Base-by-base conservation (phyloP, 2,888 invertebrate species). In the Eumerus sabulonum region DNA sequence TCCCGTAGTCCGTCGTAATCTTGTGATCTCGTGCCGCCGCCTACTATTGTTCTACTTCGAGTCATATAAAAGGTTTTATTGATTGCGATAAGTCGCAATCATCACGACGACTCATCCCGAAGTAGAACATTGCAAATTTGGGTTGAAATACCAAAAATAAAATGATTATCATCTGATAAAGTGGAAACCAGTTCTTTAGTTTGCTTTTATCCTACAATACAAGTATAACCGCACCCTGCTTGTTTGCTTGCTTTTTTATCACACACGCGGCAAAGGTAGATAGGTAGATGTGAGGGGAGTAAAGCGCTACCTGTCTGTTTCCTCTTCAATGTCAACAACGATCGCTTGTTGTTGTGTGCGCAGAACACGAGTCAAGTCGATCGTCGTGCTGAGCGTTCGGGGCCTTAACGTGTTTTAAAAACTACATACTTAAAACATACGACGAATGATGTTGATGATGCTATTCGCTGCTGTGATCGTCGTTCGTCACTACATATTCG, bases 341-440 rank as follows among this genome's bases (percentile, higher is more conserved):
- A n/a, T n/a, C n/a, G n/a, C n/a, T n/a, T n/a, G 62, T 59, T 56
- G 42, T 44, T 64, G 54, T 64, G 66, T 60, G 48, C 45, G 36
- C 42, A 57, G 54, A 72, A 66, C 51, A 50, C 54, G 45, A n/a
- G 38, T 72, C 60, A 54, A 68, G 53, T 17, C 60, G 70, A 54
- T 50, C 56, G 7, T 27, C 27, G 27, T 27, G n/a, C 7, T 27
- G 7, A 7, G 27, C 7, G 27, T 27, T 27, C 27, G 7, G 47
- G 76, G 67, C 76, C 76, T 77, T 72, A 57, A 72, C 62, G 67
- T n/a, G n/a, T 67, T 77, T 77, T 76, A 59, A 76, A 70, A 70
- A 64, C n/a, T n/a, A n/a, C n/a, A n/a, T 76, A 72, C 72, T 77
- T 77, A 72, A 77, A 77, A 27, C 2, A 27, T 27, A 27, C 27